Conservation (phyloP, 2,113 vertebrate genomes). For the Larimichthys polyactis region DNA sequence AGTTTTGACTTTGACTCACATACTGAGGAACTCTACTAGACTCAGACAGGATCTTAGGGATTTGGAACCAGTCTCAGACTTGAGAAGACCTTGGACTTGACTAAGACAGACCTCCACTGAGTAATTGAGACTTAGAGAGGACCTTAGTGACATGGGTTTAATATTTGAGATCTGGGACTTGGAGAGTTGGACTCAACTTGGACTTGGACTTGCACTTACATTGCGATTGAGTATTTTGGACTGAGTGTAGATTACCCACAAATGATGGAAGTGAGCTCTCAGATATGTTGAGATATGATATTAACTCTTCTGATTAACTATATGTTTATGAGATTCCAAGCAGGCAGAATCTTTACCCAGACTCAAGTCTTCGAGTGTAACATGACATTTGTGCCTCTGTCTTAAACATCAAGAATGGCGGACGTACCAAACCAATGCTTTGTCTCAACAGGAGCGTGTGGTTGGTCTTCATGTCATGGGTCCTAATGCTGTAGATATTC, state of each 20-base stretch:
- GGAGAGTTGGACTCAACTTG: neutral
- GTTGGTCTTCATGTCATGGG: constrained; percentile 89
- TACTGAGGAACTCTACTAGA: neutral
- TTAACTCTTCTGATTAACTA: neutral
- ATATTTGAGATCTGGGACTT: neutral
- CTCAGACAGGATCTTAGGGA: neutral
- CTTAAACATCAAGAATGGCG: neutral
- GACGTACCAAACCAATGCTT: neutral
- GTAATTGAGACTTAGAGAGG: neutral
- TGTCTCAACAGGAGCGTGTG: constrained; percentile 85
- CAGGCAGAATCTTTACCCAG: neutral
- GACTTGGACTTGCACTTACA: neutral
- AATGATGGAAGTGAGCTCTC: too few species aligned
- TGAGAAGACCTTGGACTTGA: too few species aligned
- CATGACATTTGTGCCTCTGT: neutral
- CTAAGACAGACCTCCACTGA: too few species aligned
- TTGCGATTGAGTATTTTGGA: neutral
- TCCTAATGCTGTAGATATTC: constrained; percentile 88
- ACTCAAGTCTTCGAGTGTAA: neutral
- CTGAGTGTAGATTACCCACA: too few species aligned
- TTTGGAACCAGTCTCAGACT: neutral
- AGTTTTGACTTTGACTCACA: neutral
- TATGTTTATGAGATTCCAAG: neutral
- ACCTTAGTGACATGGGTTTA: neutral
- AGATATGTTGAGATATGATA: neutral